phyloP scores from a whole-genome alignment of 2,797 vertebrate species.

The Helostoma temminkii region DNA sequence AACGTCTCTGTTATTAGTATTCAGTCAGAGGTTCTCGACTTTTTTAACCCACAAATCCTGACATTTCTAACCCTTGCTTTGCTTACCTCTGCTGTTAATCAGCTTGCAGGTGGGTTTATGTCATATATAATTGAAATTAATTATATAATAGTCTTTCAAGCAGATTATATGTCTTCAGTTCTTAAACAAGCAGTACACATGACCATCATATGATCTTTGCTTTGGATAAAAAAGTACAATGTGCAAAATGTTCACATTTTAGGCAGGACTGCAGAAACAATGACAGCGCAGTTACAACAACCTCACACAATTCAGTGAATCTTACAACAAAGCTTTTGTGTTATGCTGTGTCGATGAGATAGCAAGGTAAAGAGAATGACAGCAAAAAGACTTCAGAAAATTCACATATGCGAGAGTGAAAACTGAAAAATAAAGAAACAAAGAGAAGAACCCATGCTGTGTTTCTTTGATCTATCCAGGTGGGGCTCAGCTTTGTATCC shows the following conservation, averaged over 20 bases:
- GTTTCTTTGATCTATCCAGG: slow-evolving; percentile 41
- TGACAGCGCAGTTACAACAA: slow-evolving; percentile 35
- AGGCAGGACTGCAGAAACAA: slow-evolving; percentile 16
- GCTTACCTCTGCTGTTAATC: not conserved
- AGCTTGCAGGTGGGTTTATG: not conserved
- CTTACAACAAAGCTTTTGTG: slow-evolving; percentile 33
- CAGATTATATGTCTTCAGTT: not conserved
- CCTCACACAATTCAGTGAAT: slow-evolving; percentile 14
- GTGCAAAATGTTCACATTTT: too few species aligned
- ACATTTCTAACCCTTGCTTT: not conserved
- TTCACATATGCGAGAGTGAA: slow-evolving; percentile 21
- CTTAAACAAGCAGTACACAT: not conserved
- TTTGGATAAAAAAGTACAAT: not conserved
- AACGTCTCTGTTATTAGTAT: not conserved
- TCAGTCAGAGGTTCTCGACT: slow-evolving; percentile 3
- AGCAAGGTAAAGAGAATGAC: slow-evolving; percentile 28
- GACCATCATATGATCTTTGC: slow-evolving; percentile 1
- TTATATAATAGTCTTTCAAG: not conserved
- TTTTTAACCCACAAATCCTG: slow-evolving; percentile 1
- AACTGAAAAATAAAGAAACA: slow-evolving; percentile 30
- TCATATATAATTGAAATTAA: not conserved
- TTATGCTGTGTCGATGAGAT: slow-evolving; percentile 28
- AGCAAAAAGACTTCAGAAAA: slow-evolving; percentile 47
- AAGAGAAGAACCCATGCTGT: slow-evolving; percentile 30
- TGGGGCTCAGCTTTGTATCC: slow-evolving; percentile 28